Percentiles rank a stretch among this genome's conserved stretches.
Evolutionary conservation across 2,888 invertebrate species (phyloP).

Genomic region (Orchesella flavescens): DNA sequence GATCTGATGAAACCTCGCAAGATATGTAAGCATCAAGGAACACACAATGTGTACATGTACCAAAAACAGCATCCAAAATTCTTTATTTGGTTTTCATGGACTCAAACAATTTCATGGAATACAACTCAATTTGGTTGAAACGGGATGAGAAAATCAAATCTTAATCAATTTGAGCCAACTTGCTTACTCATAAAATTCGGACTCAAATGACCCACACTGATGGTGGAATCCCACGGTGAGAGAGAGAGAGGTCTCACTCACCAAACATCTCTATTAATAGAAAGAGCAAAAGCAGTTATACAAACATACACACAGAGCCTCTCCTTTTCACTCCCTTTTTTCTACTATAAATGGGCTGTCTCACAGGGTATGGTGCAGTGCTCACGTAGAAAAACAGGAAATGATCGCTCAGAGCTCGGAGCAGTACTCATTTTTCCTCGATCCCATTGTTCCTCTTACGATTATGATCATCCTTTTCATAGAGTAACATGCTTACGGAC

Average conservation of each 20-base stretch:
- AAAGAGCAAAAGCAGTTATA: slow-evolving; percentile 30
- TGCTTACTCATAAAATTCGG: slow-evolving; percentile 70
- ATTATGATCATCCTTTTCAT: slow-evolving; percentile 48
- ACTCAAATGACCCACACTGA: slow-evolving; percentile 71
- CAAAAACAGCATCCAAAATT: too few species aligned
- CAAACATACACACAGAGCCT: slow-evolving; percentile 5
- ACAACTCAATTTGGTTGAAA: slow-evolving; percentile 64
- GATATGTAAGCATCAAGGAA: not conserved
- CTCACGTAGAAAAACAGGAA: slow-evolving; percentile 45
- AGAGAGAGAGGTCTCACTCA: slow-evolving; percentile 32
- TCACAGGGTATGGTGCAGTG: too few species aligned
- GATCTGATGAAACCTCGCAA: not conserved
- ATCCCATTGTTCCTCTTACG: slow-evolving; percentile 47
- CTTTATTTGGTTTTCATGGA: slow-evolving; percentile 46
- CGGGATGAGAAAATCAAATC: slow-evolving; percentile 70
- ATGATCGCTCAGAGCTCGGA: slow-evolving; percentile 38
- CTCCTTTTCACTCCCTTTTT: slow-evolving; percentile 27
- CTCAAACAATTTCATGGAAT: slow-evolving; percentile 46
- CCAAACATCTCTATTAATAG: slow-evolving; percentile 68
- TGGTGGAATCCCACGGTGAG: slow-evolving; percentile 72
- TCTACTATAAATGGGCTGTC: slow-evolving; percentile 44
- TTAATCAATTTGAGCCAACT: slow-evolving; percentile 71
- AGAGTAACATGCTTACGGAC: slow-evolving; percentile 18
- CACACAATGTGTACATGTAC: slow-evolving; percentile 1
- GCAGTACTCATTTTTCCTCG: slow-evolving; percentile 35